Base-by-base conservation (phyloP, 2,797 vertebrate species). In the Setipinna tenuifilis region DNA sequence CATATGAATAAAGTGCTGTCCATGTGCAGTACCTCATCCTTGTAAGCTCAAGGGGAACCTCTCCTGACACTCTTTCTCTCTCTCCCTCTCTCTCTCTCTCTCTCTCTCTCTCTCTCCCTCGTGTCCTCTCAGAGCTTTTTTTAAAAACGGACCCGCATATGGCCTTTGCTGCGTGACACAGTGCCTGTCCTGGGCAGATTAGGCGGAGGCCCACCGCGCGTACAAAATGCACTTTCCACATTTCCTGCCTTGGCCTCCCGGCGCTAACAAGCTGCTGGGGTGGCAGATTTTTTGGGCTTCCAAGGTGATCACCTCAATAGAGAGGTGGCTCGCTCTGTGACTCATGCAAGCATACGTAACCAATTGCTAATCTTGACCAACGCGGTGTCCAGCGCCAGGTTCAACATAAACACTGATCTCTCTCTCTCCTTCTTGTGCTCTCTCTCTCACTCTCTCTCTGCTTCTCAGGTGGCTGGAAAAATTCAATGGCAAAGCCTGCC, bases 241-340 rank as follows among this genome's bases (percentile, higher is more conserved):
- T 44, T 78, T 78, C 71, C 71, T 78, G 88, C 89, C 83, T 62
- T 83, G 85, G 82, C 90, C 86, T 88, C 87, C 83, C 41, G 50
- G 58, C 80, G 78, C 71, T 75, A 50, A 68, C 61, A 83, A 16
- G 50, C 68, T 81, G 82, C 83, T 46, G 83, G 82, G 71, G 68
- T 81, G 62, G 85, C 86, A 54, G 84, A 41, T 80, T 83, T 83
- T 54, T 83, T 82, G 83, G 46, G 85, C 28, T 31, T 82, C 83
- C 87, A 91, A 87, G 89, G 86, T 84, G 86, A 84, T 71, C 58
- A 83, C 25, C 85, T 86, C 82, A 48, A 75, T 84, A 85, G 58
- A 58, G 85, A 82, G 87, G 87, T 83, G 48, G 87, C 83, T 88
- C 46, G 82, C 83, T 84, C 6, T 44, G 23, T 78, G 71, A 80